phyloP scores from a whole-genome alignment of 2,113 vertebrate genomes.

The Cynopterus brachyotis region DNA sequence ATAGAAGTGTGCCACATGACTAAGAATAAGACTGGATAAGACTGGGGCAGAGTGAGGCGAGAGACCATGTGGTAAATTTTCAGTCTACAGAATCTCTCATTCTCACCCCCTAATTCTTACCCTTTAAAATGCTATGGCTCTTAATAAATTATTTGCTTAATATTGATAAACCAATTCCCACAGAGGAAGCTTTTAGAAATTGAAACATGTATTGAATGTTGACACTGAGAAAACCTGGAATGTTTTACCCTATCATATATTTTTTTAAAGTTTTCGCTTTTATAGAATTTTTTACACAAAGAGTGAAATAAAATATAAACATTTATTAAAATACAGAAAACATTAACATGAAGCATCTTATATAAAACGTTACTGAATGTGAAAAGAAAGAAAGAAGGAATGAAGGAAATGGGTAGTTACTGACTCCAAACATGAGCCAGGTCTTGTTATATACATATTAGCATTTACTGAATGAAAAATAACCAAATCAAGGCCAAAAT shows the following conservation, averaged over 20 bases:
- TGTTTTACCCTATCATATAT: constrained; percentile 26
- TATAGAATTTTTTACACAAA: constrained; percentile 56
- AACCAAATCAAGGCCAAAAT: neutral
- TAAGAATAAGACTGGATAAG: neutral
- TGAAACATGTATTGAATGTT: constrained; percentile 24
- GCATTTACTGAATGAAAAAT: neutral
- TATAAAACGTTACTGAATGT: neutral
- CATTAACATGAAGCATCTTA: neutral
- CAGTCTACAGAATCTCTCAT: neutral
- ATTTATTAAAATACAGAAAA: neutral
- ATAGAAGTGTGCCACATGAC: neutral
- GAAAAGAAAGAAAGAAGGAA: neutral
- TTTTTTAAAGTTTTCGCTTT: constrained; percentile 26
- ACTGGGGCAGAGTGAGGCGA: neutral
- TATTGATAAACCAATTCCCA: constrained; percentile 38
- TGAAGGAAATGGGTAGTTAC: neutral
- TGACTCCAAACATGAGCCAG: neutral
- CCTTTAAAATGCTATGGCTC: constrained; percentile 42
- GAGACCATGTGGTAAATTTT: neutral
- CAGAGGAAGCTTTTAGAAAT: constrained; percentile 43
- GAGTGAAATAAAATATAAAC: neutral
- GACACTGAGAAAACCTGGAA: constrained; percentile 56
- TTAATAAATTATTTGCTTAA: constrained; percentile 61
- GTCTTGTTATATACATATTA: neutral
- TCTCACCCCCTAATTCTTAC: constrained; percentile 28